Conservation (phyloP, 2,113 vertebrate species). For the Equus quagga region DNA sequence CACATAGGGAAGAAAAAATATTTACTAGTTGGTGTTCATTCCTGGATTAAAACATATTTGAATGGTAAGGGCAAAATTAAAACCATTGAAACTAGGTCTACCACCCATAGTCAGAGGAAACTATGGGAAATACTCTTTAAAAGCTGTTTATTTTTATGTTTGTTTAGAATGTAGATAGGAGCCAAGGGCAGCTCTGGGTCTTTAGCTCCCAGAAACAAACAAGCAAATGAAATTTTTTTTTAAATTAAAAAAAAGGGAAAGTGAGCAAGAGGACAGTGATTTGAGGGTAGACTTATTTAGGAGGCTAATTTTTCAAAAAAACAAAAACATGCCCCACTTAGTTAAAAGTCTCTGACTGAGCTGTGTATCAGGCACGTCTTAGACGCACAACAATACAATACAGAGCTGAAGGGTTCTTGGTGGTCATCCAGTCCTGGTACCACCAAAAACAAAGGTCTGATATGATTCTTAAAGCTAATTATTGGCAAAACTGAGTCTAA, state of each 20-base stretch:
- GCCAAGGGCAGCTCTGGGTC: background rate
- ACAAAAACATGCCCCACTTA: background rate
- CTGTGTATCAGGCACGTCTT: background rate
- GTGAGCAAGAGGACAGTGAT: background rate
- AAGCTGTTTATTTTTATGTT: background rate
- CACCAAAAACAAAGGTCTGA: background rate
- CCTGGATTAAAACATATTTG: conserved; percentile 8
- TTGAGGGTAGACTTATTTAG: conserved; percentile 16
- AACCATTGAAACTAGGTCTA: conserved; percentile 38
- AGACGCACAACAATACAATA: background rate
- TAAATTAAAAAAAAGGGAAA: background rate
- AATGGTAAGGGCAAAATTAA: conserved; percentile 55
- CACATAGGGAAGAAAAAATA: conserved; percentile 19
- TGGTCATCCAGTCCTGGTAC: background rate
- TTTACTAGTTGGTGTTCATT: background rate
- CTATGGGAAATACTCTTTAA: background rate
- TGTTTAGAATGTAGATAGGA: background rate
- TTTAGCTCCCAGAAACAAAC: background rate
- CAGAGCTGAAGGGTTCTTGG: background rate
- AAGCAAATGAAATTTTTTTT: background rate
- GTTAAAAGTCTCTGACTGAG: background rate
- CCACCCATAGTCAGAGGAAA: conserved; percentile 24
- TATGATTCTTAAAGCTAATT: background rate
- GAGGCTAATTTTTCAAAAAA: background rate
- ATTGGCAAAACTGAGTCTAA: background rate